Percentiles rank a stretch among this genome's conserved stretches.
phyloP scores from a whole-genome alignment of 1,140 invertebrate species.

The Leptestheria dahalacensis region DNA sequence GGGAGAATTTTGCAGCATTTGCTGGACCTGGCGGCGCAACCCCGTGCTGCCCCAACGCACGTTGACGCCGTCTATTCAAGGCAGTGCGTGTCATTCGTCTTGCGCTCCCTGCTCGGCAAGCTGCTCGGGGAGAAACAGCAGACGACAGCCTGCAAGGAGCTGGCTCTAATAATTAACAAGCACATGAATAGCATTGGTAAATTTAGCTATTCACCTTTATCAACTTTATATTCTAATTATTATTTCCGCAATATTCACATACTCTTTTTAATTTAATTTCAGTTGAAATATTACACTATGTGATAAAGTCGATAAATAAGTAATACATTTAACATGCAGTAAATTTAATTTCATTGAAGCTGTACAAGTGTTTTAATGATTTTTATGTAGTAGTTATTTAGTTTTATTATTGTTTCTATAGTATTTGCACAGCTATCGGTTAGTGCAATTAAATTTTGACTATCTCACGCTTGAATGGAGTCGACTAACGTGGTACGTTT shows the following conservation, averaged over 20 bases:
- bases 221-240: neutral
- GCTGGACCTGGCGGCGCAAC: slow-evolving; percentile 80
- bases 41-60: slow-evolving; percentile 83
- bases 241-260: neutral
- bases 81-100: slow-evolving; percentile 92
- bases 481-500: too few relatives aligned
- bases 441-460: too few relatives aligned
- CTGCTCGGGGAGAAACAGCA: slow-evolving; percentile 94
- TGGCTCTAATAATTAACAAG: slow-evolving; percentile 77
- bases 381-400: too few relatives aligned
- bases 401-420: too few relatives aligned
- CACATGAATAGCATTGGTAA: slow-evolving; percentile 82
- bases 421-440: too few relatives aligned
- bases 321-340: too few relatives aligned
- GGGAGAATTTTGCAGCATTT: slow-evolving; percentile 71
- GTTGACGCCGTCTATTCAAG: slow-evolving; percentile 95
- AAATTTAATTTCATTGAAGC: too few relatives aligned
- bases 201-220: too few relatives aligned
- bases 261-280: neutral
- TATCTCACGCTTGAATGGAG: too few relatives aligned
- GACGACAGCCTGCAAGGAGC: slow-evolving; percentile 84
- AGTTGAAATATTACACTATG: too few relatives aligned
- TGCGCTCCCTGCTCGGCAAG: slow-evolving; percentile 76
- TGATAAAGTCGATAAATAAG: too few relatives aligned
- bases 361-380: too few relatives aligned